These are phyloP conservation scores for Macaca nemestrina DNA, from an alignment of 2,113 vertebrate genomes.

Conservation along the genomic window DNA sequence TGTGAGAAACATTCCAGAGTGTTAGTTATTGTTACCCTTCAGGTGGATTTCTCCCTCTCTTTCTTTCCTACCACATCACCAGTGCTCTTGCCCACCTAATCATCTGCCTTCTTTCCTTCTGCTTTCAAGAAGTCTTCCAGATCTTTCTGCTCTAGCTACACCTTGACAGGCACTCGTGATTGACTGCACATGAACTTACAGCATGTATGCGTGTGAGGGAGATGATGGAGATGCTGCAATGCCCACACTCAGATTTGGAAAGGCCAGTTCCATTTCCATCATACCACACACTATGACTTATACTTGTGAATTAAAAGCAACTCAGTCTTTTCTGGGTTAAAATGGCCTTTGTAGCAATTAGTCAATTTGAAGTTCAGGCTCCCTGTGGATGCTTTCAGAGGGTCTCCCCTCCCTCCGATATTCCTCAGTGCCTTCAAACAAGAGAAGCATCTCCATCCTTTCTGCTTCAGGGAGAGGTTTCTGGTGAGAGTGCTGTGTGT, in stretches of 20 bases:
- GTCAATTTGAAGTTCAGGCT: background rate
- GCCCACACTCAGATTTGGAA: background rate
- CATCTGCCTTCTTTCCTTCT: background rate
- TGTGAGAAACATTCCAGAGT: background rate
- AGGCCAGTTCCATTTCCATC: background rate
- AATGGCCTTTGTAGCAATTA: background rate
- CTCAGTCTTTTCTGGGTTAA: background rate
- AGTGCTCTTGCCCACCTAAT: background rate
- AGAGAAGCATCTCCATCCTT: background rate
- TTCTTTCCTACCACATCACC: background rate
- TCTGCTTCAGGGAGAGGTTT: background rate
- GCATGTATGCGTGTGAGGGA: background rate
- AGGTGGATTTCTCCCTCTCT: background rate
- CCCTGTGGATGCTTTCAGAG: background rate
- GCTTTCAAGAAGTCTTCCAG: background rate
- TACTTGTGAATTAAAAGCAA: background rate
- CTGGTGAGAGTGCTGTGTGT: background rate
- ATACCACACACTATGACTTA: background rate
- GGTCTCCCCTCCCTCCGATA: rapidly evolving
- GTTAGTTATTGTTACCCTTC: background rate
- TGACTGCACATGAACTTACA: rapidly evolving
- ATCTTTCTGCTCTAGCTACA: background rate
- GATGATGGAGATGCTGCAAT: background rate
- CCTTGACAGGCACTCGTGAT: rapidly evolving
- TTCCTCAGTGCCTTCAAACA: background rate